Percentiles rank a stretch among this genome's conserved stretches.
Conservation (phyloP, 2,113 vertebrate species). For the Hippolais icterina region DNA sequence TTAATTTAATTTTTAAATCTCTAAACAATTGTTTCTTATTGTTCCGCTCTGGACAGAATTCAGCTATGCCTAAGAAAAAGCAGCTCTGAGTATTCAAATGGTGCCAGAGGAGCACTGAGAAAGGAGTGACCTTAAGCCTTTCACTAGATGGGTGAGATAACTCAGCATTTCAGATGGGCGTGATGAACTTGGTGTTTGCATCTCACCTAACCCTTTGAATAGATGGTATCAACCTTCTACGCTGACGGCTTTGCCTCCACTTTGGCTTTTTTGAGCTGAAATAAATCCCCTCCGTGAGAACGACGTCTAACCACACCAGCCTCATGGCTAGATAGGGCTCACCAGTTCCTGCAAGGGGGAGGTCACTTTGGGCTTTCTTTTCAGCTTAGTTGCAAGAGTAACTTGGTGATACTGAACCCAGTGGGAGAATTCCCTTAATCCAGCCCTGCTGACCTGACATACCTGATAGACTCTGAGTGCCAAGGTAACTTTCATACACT, state of each 20-base stretch:
- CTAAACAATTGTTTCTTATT: no score
- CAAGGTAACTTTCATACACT: not conserved
- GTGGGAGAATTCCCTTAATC: not conserved
- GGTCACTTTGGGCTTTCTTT: not conserved
- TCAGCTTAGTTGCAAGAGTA: not conserved
- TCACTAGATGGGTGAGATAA: not conserved
- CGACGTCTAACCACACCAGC: not conserved
- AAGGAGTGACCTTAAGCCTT: not conserved
- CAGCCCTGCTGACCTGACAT: not conserved
- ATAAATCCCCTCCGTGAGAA: not conserved
- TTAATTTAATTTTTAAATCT: conserved; percentile 36
- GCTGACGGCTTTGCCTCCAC: not conserved
- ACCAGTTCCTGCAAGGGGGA: not conserved
- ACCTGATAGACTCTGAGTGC: not conserved
- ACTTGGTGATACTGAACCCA: not conserved
- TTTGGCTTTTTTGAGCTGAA: not conserved
- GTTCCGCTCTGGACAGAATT: no score
- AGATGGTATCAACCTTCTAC: not conserved
- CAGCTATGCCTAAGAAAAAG: no score
- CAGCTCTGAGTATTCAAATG: not conserved
- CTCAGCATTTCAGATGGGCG: not conserved
- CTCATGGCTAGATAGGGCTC: not conserved
- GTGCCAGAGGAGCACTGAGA: not conserved
- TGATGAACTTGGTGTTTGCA: not conserved
- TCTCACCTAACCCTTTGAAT: not conserved